Evolutionary conservation across 2,113 vertebrate genomes (phyloP), one percentile per base, ranked within the genome.

Genomic region (Xenus cinereus): DNA sequence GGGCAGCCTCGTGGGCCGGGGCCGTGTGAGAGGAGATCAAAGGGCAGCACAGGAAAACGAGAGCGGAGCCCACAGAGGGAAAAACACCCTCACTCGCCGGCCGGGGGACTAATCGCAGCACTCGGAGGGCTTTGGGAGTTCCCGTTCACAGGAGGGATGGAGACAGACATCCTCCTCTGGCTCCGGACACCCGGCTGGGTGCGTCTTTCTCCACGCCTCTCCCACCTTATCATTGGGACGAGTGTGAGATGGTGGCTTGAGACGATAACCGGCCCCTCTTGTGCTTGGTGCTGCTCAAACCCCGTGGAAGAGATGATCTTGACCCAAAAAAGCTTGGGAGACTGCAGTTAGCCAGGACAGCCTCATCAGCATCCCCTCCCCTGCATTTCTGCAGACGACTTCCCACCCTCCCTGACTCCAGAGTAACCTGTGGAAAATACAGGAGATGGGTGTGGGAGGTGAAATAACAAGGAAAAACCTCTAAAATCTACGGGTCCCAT

Each of bases 21-120:
- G 71, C 86, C 1, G 4, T 73, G 89, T 32, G 74, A 95, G 80
- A 91, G 32, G 57, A 97, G 92, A 97, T 97, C 97, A 97, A 97
- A 97, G 84, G 71, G 78, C 84, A 95, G 77, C 64, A 73, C 92
- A 93, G 94, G 96, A 97, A 97, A 97, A 68, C 0, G 5, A 89
- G 74, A 96, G 60, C 4, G 3, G 81, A 95, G 85, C 86, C 95
- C 69, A 12, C 1, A 22, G 89, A 95, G 96, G 84, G 93, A 83
- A 93, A 96, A 96, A 87, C 89, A 92, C 84, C 81, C 90, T 75
- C 77, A 41, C 7, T 41, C 10, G 0, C 26, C 6, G 4, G 45
- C 45, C 3, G 7, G 32, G 80, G 80, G 62, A 63, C 66, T 91
- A 76, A 92, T 95, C 86, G 0, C 53, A 57, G 69, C n/a, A 54